Evolutionary conservation across 1,140 invertebrate species (phyloP), one percentile per base, ranked within the genome.

Genomic region (Trichonephila inaurata): DNA sequence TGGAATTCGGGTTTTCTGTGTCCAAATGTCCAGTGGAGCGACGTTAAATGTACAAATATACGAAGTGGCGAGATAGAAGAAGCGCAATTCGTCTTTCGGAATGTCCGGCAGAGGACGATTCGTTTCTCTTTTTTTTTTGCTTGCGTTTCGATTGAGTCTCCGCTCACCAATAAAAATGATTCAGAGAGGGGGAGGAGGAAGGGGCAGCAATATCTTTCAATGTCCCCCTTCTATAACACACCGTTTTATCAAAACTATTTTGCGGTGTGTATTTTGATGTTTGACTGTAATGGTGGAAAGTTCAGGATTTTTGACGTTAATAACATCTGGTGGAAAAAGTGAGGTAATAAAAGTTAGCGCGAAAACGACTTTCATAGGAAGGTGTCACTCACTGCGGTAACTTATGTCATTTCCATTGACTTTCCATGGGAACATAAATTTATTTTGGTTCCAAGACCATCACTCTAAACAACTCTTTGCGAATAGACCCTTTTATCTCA

Each of bases 1-100:
- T 92, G 91, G 91, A 92, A 92, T 92, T 82, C 69, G 21, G 82
- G 16, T 64, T 83, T 66, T 14, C 16, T 44, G 64, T 69, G 81
- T 85, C 90, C 69, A 62, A 85, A 82, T 82, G 89, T 81, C 69
- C 69, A 82, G 51, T 82, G 24, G 86, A 19, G 86, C 86, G 86
- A 85, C 83, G 83, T 61, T 85, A 85, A 85, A 60, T 60, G 82
- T 85, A 85, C 82, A 85, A 85, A 85, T 85, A 61, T 24, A 21
- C 19, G 40, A 51, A 61, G 85, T 62, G 85, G 21, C 44, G 85
- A 86, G 85, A 86, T 60, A 61, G 10, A 86, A 16, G n/a, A 83
- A 83, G 40, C 24, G 85, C 85, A 86, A 86, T 86, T 86, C 85
- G 85, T 86, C 85, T 86, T 86, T 58, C 28, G 16, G 24, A 62